Base-by-base conservation (phyloP, 1,140 invertebrate species). In the Sitobion miscanthi region DNA sequence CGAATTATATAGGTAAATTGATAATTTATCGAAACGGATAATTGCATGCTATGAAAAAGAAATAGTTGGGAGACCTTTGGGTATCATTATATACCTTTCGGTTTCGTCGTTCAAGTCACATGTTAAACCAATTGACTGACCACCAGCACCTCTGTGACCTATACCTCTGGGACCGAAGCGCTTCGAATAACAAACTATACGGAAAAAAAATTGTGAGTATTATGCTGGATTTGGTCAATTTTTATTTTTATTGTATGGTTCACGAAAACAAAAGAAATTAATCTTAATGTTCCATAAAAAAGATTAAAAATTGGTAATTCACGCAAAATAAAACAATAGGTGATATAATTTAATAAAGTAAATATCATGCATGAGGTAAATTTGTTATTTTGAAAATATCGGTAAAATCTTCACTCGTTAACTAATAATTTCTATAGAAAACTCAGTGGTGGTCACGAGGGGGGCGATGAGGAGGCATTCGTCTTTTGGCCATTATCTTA, bases 131-230 rank as follows among this genome's bases (percentile, higher is more conserved):
- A 97, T 95, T 94, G 96, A 96, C 94, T 97, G 97, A 94, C 97
- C 97, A 94, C 97, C 96, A 94, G 98, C 98, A 94, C 97, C 96
- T 90, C 97, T 97, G 95, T 98, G 98, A 94, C 98, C 98, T 95
- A 98, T 97, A 94, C 98, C 98, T 95, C 98, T 97, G 94, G 98
- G 98, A 94, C 98, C 98, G 96, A 96, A 98, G 95, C 97, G 97
- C 96, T 97, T 97, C 94, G 97, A 96, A 96, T 97, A 97, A 96
- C 97, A 97, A 95, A 96, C 97, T 97, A 96, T 94, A 95, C 38
- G 89, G 95, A 94, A 96, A 95, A 94, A 94, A 93, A 87, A 94
- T 94, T 49, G 94, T 83, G 69, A 88, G 88, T 94, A 23, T 92
- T 47, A 88, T 52, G 25, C 35, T 21, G 86, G 30, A 90, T 8